phyloP scores from a whole-genome alignment of 1,140 invertebrate species.

The Eupeodes corollae region DNA sequence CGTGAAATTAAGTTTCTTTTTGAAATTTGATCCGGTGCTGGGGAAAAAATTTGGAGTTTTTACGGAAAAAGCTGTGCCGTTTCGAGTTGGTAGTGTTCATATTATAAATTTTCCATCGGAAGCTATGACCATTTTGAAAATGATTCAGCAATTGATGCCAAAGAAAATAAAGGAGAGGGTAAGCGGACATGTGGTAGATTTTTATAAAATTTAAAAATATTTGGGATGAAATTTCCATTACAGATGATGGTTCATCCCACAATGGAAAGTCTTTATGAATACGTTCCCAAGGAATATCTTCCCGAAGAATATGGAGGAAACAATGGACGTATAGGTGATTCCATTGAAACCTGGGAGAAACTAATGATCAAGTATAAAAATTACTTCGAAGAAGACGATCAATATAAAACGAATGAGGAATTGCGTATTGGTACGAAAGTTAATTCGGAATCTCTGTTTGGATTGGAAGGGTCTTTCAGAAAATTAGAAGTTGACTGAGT shows the following conservation, averaged over 20 bases:
- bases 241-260: slow-evolving; percentile 2
- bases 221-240: no score
- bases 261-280: slow-evolving; percentile 25
- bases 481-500: neutral
- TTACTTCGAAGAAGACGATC: slow-evolving; percentile 38
- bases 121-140: slow-evolving; percentile 39
- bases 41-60: slow-evolving; percentile 41
- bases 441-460: neutral
- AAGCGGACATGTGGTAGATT: slow-evolving; percentile 5
- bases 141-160: slow-evolving; percentile 41
- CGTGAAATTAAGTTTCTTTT: slow-evolving; percentile 37
- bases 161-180: slow-evolving; percentile 44
- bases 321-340: slow-evolving; percentile 29
- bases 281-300: slow-evolving; percentile 33
- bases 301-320: slow-evolving; percentile 43
- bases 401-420: slow-evolving; percentile 40
- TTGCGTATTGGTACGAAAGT: slow-evolving; percentile 21
- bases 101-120: slow-evolving; percentile 41
- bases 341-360: slow-evolving; percentile 39
- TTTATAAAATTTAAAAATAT: neutral
- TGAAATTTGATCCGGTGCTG: slow-evolving; percentile 40
- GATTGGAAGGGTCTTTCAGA: neutral
- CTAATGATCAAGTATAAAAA: slow-evolving; percentile 34
- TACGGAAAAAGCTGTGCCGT: slow-evolving; percentile 42
- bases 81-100: slow-evolving; percentile 43